These are phyloP conservation scores for Solenopsis invicta DNA, from an alignment of 1,140 invertebrate genomes.

Conservation along the genomic window DNA sequence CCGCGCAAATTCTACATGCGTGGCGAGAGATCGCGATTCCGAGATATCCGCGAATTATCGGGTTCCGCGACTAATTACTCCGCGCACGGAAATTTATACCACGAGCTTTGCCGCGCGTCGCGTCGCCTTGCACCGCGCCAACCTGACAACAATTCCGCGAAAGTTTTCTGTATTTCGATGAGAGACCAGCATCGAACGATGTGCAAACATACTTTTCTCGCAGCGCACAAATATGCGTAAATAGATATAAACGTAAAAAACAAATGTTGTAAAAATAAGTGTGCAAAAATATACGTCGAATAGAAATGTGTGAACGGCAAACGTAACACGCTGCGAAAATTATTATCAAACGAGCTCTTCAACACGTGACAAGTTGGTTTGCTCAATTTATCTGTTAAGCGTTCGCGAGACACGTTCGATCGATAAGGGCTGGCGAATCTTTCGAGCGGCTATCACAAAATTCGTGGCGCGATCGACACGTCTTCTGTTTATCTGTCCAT, in stretches of 20 bases:
- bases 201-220: not conserved
- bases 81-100: constrained; percentile 69
- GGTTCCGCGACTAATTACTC: constrained; percentile 31
- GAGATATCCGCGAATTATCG: constrained; percentile 30
- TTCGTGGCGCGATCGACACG: constrained; percentile 12
- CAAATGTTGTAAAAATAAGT: not conserved
- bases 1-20: constrained; percentile 59
- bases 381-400: constrained; percentile 15
- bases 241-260: not conserved
- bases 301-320: not conserved
- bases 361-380: not conserved
- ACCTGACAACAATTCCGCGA: not conserved
- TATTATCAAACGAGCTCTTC: not conserved
- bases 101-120: not conserved
- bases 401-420: not conserved
- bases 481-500: not conserved
- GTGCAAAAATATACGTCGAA: not conserved
- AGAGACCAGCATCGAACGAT: not conserved
- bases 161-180: not conserved
- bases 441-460: not conserved
- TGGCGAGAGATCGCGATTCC: constrained; percentile 43
- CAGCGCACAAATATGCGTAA: not conserved
- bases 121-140: not conserved
- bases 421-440: constrained; percentile 26
- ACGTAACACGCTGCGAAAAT: not conserved